These are phyloP conservation scores for Drosophila diplacantha DNA, from an alignment of 2,888 invertebrate genomes.

Conservation along the genomic window DNA sequence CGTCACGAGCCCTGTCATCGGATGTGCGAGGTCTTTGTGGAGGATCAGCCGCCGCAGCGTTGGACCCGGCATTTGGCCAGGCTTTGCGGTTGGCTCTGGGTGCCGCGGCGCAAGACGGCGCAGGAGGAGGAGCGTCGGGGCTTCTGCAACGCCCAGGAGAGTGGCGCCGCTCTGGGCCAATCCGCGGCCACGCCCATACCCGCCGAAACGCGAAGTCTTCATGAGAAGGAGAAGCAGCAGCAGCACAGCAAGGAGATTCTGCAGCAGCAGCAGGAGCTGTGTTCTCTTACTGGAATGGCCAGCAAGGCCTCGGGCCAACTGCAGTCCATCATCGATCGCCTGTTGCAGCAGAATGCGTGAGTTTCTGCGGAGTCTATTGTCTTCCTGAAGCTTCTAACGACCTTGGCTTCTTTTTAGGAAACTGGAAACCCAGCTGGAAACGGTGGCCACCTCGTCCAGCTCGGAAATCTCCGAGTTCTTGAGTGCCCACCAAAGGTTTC, in stretches of 20 bases:
- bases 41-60: conserved; percentile 71
- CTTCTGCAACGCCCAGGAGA: conserved; percentile 66
- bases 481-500: conserved; percentile 71
- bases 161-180: conserved; percentile 13
- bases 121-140: conserved; percentile 66
- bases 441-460: conserved; percentile 63
- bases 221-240: conserved; percentile 1
- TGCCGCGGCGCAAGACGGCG: conserved; percentile 19
- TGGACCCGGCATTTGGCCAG: conserved; percentile 71
- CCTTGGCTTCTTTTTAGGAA: conserved; percentile 52
- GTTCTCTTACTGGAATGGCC: conserved; percentile 67
- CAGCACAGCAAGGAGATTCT: conserved; percentile 2
- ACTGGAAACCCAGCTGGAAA: conserved; percentile 69
- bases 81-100: conserved; percentile 64
- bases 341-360: conserved; percentile 72
- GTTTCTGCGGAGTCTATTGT: conserved; percentile 16
- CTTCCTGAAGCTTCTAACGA: neutral
- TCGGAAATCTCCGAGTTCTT: conserved; percentile 72
- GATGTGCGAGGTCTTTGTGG: conserved; percentile 76
- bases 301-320: conserved; percentile 69
- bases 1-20: conserved; percentile 75
- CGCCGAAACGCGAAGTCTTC: conserved; percentile 56
- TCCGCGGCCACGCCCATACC: conserved; percentile 49
- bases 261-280: conserved; percentile 50
- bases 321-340: conserved; percentile 74